These are phyloP conservation scores for Drosophila suzukii DNA, from an alignment of 1,140 invertebrate species.

Conservation along the genomic window DNA sequence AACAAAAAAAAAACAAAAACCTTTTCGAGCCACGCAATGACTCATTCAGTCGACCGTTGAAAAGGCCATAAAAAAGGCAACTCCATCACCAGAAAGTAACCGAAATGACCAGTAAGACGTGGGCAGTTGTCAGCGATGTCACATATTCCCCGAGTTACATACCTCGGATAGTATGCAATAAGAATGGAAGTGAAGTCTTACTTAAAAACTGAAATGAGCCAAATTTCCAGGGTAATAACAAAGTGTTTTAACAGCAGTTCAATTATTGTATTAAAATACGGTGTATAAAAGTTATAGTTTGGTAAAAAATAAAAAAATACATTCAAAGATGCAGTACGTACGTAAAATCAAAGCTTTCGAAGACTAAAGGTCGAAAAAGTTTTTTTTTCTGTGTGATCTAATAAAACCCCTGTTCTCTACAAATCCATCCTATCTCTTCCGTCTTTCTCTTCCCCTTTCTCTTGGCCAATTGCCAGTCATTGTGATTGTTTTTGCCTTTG, in stretches of 20 bases:
- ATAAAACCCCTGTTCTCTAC: neutral
- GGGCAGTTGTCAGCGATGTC: conserved; percentile 15
- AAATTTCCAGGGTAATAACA: neutral
- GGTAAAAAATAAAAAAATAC: too few species aligned
- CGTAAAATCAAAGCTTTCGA: neutral
- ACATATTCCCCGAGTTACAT: conserved; percentile 3
- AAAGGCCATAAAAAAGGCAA: conserved; percentile 45
- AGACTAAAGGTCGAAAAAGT: neutral
- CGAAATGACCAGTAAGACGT: conserved; percentile 19
- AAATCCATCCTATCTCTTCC: too few species aligned
- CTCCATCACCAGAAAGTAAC: conserved; percentile 18
- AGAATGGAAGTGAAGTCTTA: neutral
- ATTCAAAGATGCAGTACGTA: too few species aligned
- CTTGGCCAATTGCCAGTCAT: conserved; percentile 44
- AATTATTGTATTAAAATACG: neutral
- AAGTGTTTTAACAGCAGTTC: neutral
- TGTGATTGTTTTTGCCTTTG: conserved; percentile 23
- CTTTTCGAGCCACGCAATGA: conserved; percentile 45
- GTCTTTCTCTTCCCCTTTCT: neutral
- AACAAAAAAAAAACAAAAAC: conserved; percentile 22
- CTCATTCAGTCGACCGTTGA: conserved; percentile 49
- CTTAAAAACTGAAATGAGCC: neutral
- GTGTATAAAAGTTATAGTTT: neutral
- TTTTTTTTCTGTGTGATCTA: too few species aligned
- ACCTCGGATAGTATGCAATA: neutral